These are phyloP conservation scores for Spodoptera litura DNA, from an alignment of 1,140 invertebrate species.

Conservation along the genomic window DNA sequence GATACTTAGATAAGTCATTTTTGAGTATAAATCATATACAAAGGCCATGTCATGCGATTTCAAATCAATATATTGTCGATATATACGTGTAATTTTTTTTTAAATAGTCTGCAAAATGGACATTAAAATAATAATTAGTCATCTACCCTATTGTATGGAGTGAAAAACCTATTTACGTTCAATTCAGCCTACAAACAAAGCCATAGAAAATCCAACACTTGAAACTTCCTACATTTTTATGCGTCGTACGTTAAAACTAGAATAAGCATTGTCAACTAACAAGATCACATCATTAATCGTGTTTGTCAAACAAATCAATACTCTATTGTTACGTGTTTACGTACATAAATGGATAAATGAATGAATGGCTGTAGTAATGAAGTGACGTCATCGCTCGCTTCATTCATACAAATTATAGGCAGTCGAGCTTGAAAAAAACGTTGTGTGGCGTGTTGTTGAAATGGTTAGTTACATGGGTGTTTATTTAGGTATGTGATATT, in stretches of 20 bases:
- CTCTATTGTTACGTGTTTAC: slow-evolving; percentile 9
- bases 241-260: too few relatives aligned
- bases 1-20: too few relatives aligned
- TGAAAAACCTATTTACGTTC: too few relatives aligned
- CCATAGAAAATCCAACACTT: neutral
- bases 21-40: too few relatives aligned
- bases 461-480: neutral
- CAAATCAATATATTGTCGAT: too few relatives aligned
- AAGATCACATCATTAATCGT: slow-evolving; percentile 27
- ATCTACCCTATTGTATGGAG: too few relatives aligned
- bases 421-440: slow-evolving; percentile 10
- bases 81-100: too few relatives aligned
- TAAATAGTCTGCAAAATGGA: too few relatives aligned
- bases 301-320: slow-evolving; percentile 32
- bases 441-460: neutral
- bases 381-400: slow-evolving; percentile 1
- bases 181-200: neutral
- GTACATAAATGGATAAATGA: slow-evolving; percentile 5
- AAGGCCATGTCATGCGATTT: too few relatives aligned
- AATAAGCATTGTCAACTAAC: slow-evolving; percentile 1
- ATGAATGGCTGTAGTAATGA: slow-evolving; percentile 19
- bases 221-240: neutral
- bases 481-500: too few relatives aligned
- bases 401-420: slow-evolving; percentile 12
- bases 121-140: too few relatives aligned